Percentiles rank a stretch among this genome's conserved stretches.
Evolutionary conservation across 2,797 vertebrate genomes (phyloP).

Genomic region (Sternarchorhynchus goeldii): DNA sequence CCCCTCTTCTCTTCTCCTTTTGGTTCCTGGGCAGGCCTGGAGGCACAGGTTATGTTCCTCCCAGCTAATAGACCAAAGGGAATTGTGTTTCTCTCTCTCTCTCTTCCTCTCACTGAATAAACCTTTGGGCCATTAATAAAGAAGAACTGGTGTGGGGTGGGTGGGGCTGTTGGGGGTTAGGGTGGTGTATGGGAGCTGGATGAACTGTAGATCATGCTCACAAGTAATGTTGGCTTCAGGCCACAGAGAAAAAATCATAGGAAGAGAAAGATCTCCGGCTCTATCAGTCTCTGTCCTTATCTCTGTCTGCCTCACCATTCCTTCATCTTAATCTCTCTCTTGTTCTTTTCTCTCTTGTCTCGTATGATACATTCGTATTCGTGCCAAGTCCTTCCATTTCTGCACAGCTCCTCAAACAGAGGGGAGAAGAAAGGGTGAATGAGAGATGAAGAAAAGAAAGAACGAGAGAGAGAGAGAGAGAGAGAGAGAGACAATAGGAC

Average conservation of each 20-base stretch:
- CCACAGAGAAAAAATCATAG: slow-evolving; percentile 16
- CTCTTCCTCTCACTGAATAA: slow-evolving; percentile 35
- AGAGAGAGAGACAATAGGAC: slow-evolving; percentile 12
- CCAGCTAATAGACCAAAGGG: slow-evolving; percentile 29
- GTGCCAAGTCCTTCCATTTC: slow-evolving; percentile 64
- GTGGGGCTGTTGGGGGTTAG: not conserved
- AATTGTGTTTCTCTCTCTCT: slow-evolving; percentile 41
- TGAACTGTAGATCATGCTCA: slow-evolving; percentile 38
- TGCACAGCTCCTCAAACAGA: slow-evolving; percentile 20
- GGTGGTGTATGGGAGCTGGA: not conserved
- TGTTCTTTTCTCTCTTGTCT: slow-evolving; percentile 28
- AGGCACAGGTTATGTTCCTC: slow-evolving; percentile 11
- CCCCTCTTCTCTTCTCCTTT: not conserved
- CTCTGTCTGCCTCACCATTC: slow-evolving; percentile 18
- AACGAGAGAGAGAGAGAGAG: not conserved
- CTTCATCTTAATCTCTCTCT: slow-evolving; percentile 3
- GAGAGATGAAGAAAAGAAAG: not conserved
- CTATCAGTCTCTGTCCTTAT: slow-evolving; percentile 16
- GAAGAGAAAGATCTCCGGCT: slow-evolving; percentile 34
- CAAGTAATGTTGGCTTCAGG: slow-evolving; percentile 41
- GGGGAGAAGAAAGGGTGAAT: not conserved
- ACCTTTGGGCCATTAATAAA: slow-evolving; percentile 49
- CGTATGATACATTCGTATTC: slow-evolving; percentile 56
- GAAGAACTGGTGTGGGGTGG: not conserved
- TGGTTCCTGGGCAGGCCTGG: not conserved